Conservation (phyloP, 37 sponge, comb jelly and placozoan genomes). For the Axinella damicornis region DNA sequence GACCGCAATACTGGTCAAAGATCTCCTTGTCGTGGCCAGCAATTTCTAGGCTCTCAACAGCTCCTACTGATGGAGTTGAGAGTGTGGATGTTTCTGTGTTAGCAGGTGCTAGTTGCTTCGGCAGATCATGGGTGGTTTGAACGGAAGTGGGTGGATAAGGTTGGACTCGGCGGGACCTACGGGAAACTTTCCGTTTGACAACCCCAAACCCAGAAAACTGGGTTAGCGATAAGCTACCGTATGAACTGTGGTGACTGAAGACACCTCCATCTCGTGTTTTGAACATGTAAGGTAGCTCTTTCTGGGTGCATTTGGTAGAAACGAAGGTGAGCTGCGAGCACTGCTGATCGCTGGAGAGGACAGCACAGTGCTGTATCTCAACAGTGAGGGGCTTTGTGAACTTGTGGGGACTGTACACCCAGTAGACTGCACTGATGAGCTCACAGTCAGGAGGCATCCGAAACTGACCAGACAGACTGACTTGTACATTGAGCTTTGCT, state of each 20-base stretch:
- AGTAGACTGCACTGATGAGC: slow-evolving; percentile 11
- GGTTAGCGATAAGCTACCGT: not conserved
- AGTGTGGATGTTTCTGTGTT: too few species aligned
- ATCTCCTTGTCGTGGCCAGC: too few species aligned
- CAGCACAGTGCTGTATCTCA: slow-evolving; percentile 15
- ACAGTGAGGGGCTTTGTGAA: not conserved
- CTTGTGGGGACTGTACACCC: not conserved
- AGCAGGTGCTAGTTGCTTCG: too few species aligned
- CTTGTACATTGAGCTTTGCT: too few species aligned
- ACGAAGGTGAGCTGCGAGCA: not conserved
- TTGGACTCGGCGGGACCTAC: too few species aligned
- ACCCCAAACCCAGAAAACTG: not conserved
- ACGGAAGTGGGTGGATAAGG: too few species aligned
- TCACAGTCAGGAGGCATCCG: not conserved
- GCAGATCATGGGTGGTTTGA: too few species aligned
- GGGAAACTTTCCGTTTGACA: not conserved
- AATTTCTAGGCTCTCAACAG: too few species aligned
- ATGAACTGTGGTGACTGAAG: not conserved
- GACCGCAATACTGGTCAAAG: too few species aligned
- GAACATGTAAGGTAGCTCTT: not conserved
- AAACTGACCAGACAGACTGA: not conserved
- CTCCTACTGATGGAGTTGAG: too few species aligned
- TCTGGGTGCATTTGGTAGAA: not conserved
- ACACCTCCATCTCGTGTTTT: not conserved
- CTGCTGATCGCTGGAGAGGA: not conserved